Evolutionary conservation across 2,888 invertebrate species (phyloP), one percentile per base, ranked within the genome.

Genomic region (Scaptomyza reducta): DNA sequence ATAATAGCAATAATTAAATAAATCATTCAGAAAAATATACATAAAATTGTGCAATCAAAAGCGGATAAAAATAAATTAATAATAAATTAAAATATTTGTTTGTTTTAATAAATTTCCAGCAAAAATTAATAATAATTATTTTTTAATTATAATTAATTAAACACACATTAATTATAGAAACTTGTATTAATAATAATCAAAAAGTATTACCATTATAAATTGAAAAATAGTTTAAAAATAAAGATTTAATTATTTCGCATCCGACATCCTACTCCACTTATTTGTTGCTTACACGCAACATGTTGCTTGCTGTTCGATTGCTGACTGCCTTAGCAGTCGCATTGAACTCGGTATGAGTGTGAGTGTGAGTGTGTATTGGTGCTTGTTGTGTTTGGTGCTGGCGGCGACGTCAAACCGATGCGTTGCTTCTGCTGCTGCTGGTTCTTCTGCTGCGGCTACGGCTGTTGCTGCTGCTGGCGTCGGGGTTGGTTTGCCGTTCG

Each of bases 401-500:
- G 29, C 66, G 61, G 31, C 65, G 73, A 71, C 72, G 77, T 76
- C 77, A 31, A 73, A 57, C 75, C 75, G 57, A 70, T 68, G 69
- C 59, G 66, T 57, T 67, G 65, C 31, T 46, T 50, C 64, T 33
- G 47, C 31, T 11, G 56, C 41, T 54, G 56, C 50, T 46, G 61
- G 44, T 66, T 68, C 62, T 54, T 41, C 25, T 57, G 38, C 54
- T 44, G 55, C 53, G 49, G 65, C 49, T 59, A 64, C 46, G 18
- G 57, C 66, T 64, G 79, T 53, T 57, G 65, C 44, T 60, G 66
- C 44, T 68, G 75, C 60, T 70, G 49, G 55, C 75, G 60, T 74
- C 82, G 76, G 85, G 91, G 90, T 89, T 90, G 87, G 71, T 90
- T 88, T 89, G 80, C 79, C 80, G 85, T 80, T 84, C 77, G 75